Evolutionary conservation across 2,797 vertebrate species (phyloP).

Genomic region (Gymnoscopelus braueri): DNA sequence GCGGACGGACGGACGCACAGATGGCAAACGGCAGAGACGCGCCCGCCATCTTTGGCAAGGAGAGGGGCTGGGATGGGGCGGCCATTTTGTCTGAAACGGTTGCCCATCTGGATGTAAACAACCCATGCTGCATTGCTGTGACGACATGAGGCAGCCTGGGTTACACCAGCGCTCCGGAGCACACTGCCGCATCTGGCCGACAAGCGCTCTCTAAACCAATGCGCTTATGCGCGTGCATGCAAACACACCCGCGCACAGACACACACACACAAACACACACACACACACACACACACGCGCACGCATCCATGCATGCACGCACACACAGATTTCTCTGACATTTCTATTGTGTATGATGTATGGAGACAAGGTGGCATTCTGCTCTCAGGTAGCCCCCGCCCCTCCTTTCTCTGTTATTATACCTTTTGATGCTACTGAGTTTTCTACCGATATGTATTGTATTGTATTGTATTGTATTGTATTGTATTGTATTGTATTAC

Average conservation of each 20-base stretch:
- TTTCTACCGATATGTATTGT: too few relatives aligned
- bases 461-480: too few relatives aligned
- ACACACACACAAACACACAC: conserved; percentile 16
- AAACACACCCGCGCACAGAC: conserved; percentile 25
- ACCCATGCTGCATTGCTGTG: conserved; percentile 57
- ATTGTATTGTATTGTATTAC: too few relatives aligned
- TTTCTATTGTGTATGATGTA: conserved; percentile 10
- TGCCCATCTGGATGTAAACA: conserved; percentile 78
- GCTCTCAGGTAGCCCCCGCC: too few relatives aligned
- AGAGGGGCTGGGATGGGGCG: conserved; percentile 52
- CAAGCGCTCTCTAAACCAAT: conserved; percentile 41
- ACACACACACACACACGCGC: conserved; percentile 12
- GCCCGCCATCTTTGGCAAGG: conserved; percentile 81
- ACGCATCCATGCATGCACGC: conserved; percentile 8
- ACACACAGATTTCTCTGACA: conserved; percentile 3
- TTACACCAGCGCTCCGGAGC: conserved; percentile 46
- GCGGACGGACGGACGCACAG: conserved; percentile 66
- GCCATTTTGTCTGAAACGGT: conserved; percentile 84
- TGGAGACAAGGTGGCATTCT: too few relatives aligned
- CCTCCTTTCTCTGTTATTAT: background rate
- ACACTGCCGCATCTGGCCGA: conserved; percentile 46
- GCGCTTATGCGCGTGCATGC: conserved; percentile 12
- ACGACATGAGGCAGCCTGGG: conserved; percentile 61
- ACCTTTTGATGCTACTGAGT: too few relatives aligned
- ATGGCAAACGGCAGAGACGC: conserved; percentile 71